phyloP scores from a whole-genome alignment of 1,140 invertebrate species.

The Agraylea sexmaculata region DNA sequence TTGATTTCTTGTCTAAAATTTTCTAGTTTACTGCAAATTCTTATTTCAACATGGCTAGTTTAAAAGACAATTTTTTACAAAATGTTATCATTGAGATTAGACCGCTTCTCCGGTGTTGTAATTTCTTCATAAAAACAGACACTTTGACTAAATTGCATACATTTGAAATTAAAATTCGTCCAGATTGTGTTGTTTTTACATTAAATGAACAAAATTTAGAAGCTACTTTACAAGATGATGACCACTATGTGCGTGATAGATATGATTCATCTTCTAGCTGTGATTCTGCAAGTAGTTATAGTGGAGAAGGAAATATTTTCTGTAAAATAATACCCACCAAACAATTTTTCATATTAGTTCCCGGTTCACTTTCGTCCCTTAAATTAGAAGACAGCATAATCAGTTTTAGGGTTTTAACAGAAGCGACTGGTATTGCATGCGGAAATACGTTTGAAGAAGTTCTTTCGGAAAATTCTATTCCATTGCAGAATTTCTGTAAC shows the following conservation, averaged over 20 bases:
- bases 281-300: slow-evolving; percentile 19
- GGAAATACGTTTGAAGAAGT: slow-evolving; percentile 43
- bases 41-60: too few species aligned
- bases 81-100: slow-evolving; percentile 42
- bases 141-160: slow-evolving; percentile 32
- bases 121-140: slow-evolving; percentile 40
- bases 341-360: slow-evolving; percentile 35
- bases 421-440: slow-evolving; percentile 27
- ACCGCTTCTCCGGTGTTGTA: slow-evolving; percentile 40
- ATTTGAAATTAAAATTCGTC: slow-evolving; percentile 37
- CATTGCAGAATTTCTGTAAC: slow-evolving; percentile 22
- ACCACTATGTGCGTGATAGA: slow-evolving; percentile 22
- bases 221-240: slow-evolving; percentile 22
- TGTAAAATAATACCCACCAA: slow-evolving; percentile 29
- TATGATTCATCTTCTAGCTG: slow-evolving; percentile 18
- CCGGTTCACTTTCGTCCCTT: slow-evolving; percentile 36
- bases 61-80: slow-evolving; percentile 24
- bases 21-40: too few species aligned
- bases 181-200: slow-evolving; percentile 34
- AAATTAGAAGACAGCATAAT: slow-evolving; percentile 35
- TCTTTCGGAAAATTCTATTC: slow-evolving; percentile 24
- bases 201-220: slow-evolving; percentile 30
- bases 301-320: slow-evolving; percentile 22
- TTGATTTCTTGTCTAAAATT: background rate
- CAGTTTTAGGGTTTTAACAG: slow-evolving; percentile 36